Evolutionary conservation across 2,113 vertebrate species (phyloP).

Genomic region (Pleuronectes platessa): DNA sequence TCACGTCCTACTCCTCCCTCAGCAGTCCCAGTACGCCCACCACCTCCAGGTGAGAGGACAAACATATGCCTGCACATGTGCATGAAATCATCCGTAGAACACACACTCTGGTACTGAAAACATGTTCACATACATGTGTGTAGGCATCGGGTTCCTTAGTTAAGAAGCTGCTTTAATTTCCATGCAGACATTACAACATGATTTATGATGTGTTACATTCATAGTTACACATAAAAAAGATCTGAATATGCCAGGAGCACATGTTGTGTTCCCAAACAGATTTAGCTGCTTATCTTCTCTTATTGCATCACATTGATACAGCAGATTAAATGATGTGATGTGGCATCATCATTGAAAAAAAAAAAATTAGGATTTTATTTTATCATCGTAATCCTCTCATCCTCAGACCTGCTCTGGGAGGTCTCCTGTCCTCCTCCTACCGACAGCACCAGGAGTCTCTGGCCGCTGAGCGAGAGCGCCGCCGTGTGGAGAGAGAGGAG

Average conservation of each 20-base stretch:
- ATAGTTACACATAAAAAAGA: neutral
- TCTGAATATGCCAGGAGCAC: neutral
- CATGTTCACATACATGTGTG: neutral
- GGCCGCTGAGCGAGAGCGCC: slow-evolving; percentile 92
- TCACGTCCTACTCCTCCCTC: slow-evolving; percentile 46
- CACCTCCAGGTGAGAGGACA: slow-evolving; percentile 64
- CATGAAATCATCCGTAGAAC: slow-evolving; percentile 1
- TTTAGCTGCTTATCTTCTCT: neutral
- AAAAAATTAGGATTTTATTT: neutral
- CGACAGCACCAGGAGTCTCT: slow-evolving; percentile 96
- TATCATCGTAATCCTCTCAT: neutral
- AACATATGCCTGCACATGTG: neutral
- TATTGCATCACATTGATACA: neutral
- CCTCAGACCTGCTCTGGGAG: slow-evolving; percentile 86
- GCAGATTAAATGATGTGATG: neutral
- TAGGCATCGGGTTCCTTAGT: slow-evolving; percentile 19
- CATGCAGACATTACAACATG: neutral
- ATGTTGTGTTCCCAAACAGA: neutral
- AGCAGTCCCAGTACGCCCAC: slow-evolving; percentile 65
- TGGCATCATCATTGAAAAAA: no score
- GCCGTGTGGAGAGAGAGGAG: slow-evolving; percentile 94
- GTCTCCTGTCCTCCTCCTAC: slow-evolving; percentile 94
- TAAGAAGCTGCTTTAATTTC: slow-evolving; percentile 6
- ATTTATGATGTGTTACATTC: neutral
- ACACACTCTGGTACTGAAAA: neutral